Evolutionary conservation across 2,113 vertebrate genomes (phyloP).

Genomic region (Nematolebias whitei): DNA sequence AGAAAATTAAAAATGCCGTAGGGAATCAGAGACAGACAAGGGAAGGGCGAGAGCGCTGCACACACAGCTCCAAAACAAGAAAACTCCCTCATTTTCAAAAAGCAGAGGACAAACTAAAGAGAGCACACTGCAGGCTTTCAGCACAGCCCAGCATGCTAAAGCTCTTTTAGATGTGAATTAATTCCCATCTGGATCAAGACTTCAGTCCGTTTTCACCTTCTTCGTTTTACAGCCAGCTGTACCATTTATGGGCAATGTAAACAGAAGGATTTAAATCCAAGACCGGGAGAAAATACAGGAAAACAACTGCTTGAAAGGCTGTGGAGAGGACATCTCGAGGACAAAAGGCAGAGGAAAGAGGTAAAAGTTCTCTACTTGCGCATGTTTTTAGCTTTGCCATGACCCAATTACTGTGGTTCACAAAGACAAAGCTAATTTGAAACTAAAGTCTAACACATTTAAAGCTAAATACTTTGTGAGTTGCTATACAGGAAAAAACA

Average conservation of each 20-base stretch:
- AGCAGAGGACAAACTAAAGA: constrained; percentile 46
- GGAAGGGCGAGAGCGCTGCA: constrained; percentile 33
- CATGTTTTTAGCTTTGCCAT: constrained; percentile 9
- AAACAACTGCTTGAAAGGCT: not conserved
- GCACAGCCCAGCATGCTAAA: constrained; percentile 24
- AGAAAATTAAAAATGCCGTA: constrained; percentile 61
- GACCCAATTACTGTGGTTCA: constrained; percentile 40
- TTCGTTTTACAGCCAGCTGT: not conserved
- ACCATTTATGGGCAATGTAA: not conserved
- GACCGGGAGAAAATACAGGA: not conserved
- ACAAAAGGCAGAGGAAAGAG: constrained; percentile 23
- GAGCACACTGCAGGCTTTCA: constrained; percentile 32
- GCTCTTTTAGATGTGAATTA: constrained; percentile 16
- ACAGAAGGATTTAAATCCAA: constrained; percentile 4
- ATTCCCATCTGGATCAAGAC: constrained; percentile 23
- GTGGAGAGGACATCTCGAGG: not conserved
- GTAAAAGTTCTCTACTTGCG: constrained; percentile 34
- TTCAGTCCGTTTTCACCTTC: constrained; percentile 3
- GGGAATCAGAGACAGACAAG: constrained; percentile 23
- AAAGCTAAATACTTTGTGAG: not conserved
- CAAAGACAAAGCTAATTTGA: constrained; percentile 13
- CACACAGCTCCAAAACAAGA: constrained; percentile 19
- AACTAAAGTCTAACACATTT: constrained; percentile 14
- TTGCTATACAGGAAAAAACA: not conserved
- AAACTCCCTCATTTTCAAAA: constrained; percentile 58